These are phyloP conservation scores for Saxidomus purpurata DNA, from an alignment of 1,140 invertebrate genomes.

Conservation along the genomic window DNA sequence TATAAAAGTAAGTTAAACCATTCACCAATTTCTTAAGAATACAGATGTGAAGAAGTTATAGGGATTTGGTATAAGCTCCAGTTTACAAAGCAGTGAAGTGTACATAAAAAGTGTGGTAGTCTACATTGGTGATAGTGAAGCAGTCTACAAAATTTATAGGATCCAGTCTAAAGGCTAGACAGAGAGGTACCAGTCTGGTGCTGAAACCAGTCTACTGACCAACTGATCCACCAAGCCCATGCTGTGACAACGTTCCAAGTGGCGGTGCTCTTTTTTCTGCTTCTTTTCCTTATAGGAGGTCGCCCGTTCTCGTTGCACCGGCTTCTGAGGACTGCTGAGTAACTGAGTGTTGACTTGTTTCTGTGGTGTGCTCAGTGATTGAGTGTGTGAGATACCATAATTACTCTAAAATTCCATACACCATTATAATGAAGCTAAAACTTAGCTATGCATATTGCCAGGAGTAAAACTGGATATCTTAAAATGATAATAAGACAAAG, in stretches of 20 bases:
- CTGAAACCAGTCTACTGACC: constrained; percentile 77
- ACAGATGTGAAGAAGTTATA: not conserved
- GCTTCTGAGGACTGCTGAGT: constrained; percentile 41
- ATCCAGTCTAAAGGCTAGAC: constrained; percentile 30
- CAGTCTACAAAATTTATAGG: constrained; percentile 16
- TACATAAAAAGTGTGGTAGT: constrained; percentile 12
- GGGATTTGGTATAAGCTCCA: not conserved
- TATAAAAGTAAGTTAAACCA: not conserved
- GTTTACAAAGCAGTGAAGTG: constrained; percentile 19
- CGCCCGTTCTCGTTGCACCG: constrained; percentile 75
- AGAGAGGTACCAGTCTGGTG: not conserved
- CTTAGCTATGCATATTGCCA: not conserved
- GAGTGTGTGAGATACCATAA: constrained; percentile 51
- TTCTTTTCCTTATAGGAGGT: constrained; percentile 85
- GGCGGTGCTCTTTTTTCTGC: constrained; percentile 80
- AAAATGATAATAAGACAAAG: no score
- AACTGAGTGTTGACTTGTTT: constrained; percentile 40
- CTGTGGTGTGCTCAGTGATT: constrained; percentile 35
- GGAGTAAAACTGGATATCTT: not conserved
- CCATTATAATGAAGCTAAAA: constrained; percentile 32
- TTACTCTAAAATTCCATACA: constrained; percentile 56
- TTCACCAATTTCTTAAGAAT: not conserved
- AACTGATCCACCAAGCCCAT: constrained; percentile 80
- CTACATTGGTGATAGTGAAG: constrained; percentile 9
- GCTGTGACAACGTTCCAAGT: constrained; percentile 81